A percentile compares a stretch with the other conserved stretches of the same genome.
These are phyloP conservation scores for Micromussa lordhowensis DNA, from an alignment of 92 coral and sea anemone genomes.

Conservation along the genomic window DNA sequence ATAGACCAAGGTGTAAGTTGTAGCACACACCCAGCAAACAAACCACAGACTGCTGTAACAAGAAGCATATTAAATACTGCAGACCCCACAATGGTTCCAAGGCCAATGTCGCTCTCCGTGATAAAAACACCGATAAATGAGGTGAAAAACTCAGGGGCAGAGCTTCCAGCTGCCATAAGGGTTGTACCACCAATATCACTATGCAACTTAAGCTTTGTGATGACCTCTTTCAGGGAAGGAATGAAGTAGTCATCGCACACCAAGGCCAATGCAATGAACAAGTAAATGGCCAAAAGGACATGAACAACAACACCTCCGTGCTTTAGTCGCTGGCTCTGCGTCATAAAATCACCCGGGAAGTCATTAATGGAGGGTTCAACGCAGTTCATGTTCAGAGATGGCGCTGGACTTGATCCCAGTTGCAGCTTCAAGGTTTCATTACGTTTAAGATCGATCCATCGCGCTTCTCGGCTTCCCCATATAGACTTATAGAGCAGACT, in stretches of 20 bases:
- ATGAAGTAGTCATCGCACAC: slow-evolving; percentile 84
- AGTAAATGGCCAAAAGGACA: slow-evolving; percentile 65
- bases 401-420: neutral
- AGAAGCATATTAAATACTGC: slow-evolving; percentile 80
- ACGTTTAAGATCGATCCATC: slow-evolving; percentile 15
- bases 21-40: slow-evolving; percentile 69
- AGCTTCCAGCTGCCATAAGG: slow-evolving; percentile 88
- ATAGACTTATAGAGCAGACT: slow-evolving; percentile 49
- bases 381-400: slow-evolving; percentile 55
- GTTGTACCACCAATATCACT: slow-evolving; percentile 87
- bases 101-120: slow-evolving; percentile 84
- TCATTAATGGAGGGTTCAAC: slow-evolving; percentile 83
- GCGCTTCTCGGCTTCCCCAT: slow-evolving; percentile 17
- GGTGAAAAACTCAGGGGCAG: slow-evolving; percentile 84
- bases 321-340: slow-evolving; percentile 66
- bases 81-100: slow-evolving; percentile 84
- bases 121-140: slow-evolving; percentile 85
- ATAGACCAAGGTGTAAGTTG: slow-evolving; percentile 80
- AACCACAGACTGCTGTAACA: slow-evolving; percentile 76
- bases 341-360: slow-evolving; percentile 83
- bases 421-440: neutral
- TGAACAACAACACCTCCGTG: slow-evolving; percentile 72
- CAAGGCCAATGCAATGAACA: slow-evolving; percentile 72
- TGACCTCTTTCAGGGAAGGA: slow-evolving; percentile 73
- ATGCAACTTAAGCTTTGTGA: slow-evolving; percentile 53